Evolutionary conservation across 2,888 invertebrate species (phyloP).

Genomic region (Amiota communis): DNA sequence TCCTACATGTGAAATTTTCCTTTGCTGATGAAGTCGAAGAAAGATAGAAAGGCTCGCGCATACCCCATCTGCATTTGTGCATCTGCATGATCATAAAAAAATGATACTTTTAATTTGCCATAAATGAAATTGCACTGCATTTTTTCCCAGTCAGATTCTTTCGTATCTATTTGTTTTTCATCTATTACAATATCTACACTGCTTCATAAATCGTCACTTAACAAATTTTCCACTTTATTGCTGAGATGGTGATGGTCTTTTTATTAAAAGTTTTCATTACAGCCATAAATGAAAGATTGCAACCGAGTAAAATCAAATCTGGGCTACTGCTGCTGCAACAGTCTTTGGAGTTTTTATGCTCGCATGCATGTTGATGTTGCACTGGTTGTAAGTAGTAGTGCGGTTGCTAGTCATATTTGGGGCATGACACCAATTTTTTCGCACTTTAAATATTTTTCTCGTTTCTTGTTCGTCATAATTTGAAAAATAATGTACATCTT

Average conservation of each 20-base stretch:
- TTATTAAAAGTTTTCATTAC: constrained; percentile 12
- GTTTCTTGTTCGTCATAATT: constrained; percentile 56
- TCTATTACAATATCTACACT: too few species aligned
- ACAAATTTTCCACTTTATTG: too few species aligned
- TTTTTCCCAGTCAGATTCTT: too few species aligned
- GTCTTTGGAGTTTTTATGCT: neutral
- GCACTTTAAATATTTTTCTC: constrained; percentile 29
- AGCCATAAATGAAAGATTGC: constrained; percentile 5
- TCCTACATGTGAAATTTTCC: neutral
- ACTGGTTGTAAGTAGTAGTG: constrained; percentile 52
- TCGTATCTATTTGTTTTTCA: too few species aligned
- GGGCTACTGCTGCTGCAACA: neutral
- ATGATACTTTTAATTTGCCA: too few species aligned
- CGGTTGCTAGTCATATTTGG: constrained; percentile 59
- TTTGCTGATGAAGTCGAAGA: neutral
- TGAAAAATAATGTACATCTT: constrained; percentile 25
- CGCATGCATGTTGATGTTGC: constrained; percentile 29
- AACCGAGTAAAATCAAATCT: neutral
- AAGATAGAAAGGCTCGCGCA: too few species aligned
- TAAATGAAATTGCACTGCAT: too few species aligned
- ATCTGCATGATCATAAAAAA: too few species aligned
- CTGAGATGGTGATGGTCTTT: neutral
- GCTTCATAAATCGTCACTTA: too few species aligned
- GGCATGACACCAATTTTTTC: constrained; percentile 65
- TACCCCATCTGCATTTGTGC: too few species aligned